phyloP scores from a whole-genome alignment of 1,140 invertebrate genomes.

The Leguminivora glycinivorella region DNA sequence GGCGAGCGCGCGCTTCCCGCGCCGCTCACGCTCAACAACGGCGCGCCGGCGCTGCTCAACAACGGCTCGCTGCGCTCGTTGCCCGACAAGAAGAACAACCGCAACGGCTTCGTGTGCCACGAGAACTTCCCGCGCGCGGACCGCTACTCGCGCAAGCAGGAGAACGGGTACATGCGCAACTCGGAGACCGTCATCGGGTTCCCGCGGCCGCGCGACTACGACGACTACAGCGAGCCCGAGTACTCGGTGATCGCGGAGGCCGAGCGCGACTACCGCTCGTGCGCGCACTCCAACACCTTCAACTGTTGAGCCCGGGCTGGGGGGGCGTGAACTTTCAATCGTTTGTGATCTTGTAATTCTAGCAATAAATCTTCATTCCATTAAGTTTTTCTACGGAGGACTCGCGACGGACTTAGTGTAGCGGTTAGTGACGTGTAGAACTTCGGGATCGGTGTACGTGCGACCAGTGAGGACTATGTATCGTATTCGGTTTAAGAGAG shows the following conservation, averaged over 20 bases:
- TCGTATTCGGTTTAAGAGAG: conserved; percentile 72
- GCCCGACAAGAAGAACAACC: conserved; percentile 47
- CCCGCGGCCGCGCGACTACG: conserved; percentile 44
- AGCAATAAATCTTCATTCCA: conserved; percentile 80
- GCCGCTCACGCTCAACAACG: conserved; percentile 76
- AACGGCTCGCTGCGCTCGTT: conserved; percentile 68
- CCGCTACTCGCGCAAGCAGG: conserved; percentile 70
- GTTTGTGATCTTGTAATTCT: conserved; percentile 78
- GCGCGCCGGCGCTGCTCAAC: conserved; percentile 74
- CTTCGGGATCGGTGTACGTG: conserved; percentile 60
- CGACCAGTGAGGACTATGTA: conserved; percentile 69
- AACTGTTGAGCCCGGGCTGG: conserved; percentile 71
- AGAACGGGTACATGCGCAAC: conserved; percentile 68
- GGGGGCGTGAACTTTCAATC: conserved; percentile 54
- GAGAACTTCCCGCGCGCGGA: conserved; percentile 58
- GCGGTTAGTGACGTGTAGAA: conserved; percentile 63
- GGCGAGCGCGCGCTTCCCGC: conserved; percentile 80
- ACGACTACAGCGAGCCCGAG: conserved; percentile 71
- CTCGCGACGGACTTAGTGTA: conserved; percentile 67
- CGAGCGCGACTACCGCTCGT: conserved; percentile 68
- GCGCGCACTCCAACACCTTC: conserved; percentile 76
- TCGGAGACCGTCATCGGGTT: conserved; percentile 46
- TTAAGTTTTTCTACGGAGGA: conserved; percentile 70
- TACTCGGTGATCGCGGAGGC: conserved; percentile 75
- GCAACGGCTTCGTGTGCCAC: conserved; percentile 73